These are phyloP conservation scores for Metallyticus violacea DNA, from an alignment of 2,888 invertebrate species.

Conservation along the genomic window DNA sequence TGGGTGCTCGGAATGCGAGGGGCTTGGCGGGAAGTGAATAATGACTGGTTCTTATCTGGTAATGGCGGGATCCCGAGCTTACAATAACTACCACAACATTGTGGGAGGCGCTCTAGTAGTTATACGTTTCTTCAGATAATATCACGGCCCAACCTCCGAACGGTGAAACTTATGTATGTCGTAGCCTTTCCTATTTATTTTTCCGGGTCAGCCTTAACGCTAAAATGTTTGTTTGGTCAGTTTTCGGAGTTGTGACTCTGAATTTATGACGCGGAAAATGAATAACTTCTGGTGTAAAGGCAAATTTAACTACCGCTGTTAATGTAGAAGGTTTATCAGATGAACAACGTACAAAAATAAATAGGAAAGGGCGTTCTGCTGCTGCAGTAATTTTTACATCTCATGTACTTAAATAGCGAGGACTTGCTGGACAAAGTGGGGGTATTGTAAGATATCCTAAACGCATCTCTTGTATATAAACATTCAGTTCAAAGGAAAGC, in stretches of 20 bases:
- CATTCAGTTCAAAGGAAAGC: too few relatives aligned
- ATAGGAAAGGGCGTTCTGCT: too few relatives aligned
- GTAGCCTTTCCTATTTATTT: neutral
- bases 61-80: neutral
- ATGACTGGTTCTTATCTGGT: neutral
- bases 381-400: too few relatives aligned
- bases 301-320: too few relatives aligned
- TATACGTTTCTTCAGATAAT: neutral
- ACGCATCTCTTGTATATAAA: too few relatives aligned
- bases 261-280: too few relatives aligned
- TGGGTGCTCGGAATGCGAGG: neutral
- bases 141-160: neutral
- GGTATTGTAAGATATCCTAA: too few relatives aligned
- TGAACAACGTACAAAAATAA: too few relatives aligned
- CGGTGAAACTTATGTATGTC: neutral
- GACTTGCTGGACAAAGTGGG: too few relatives aligned
- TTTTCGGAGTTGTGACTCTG: neutral
- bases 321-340: too few relatives aligned
- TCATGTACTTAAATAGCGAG: too few relatives aligned
- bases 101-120: neutral
- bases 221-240: neutral
- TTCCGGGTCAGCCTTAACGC: neutral
- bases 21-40: neutral
- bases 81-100: neutral
- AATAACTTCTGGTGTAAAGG: too few relatives aligned